Percentiles rank a stretch among this genome's conserved stretches.
Conservation (phyloP, 2,888 invertebrate genomes). For the Ormyrus nitidulus region DNA sequence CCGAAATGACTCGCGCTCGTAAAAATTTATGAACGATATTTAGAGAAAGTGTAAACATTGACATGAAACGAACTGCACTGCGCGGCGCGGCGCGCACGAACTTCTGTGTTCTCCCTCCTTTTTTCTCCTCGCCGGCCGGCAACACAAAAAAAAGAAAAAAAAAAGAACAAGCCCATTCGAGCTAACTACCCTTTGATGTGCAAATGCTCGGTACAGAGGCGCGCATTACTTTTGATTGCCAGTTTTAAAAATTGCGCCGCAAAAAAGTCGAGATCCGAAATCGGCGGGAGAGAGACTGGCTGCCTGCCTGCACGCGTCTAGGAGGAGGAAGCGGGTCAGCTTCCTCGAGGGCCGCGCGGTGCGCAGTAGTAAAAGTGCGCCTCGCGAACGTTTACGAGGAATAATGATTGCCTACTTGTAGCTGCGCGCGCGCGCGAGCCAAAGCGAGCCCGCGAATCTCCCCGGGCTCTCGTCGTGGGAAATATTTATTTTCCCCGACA, state of each 20-base stretch:
- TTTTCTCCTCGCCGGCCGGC: neutral
- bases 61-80: slow-evolving; percentile 1
- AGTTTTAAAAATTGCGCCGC: slow-evolving; percentile 27
- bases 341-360: slow-evolving; percentile 25
- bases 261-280: slow-evolving; percentile 3
- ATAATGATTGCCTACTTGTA: slow-evolving; percentile 56
- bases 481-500: slow-evolving; percentile 49
- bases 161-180: neutral
- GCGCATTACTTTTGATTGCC: slow-evolving; percentile 30
- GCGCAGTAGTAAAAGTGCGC: slow-evolving; percentile 52
- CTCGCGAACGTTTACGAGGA: slow-evolving; percentile 54
- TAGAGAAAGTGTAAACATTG: slow-evolving; percentile 54
- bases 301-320: neutral
- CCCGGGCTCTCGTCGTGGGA: slow-evolving; percentile 46
- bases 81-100: neutral
- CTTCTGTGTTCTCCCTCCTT: slow-evolving; percentile 6
- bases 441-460: slow-evolving; percentile 11
- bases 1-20: slow-evolving; percentile 33
- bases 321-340: slow-evolving; percentile 48
- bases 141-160: no score
- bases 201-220: neutral
- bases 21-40: slow-evolving; percentile 53
- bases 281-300: neutral
- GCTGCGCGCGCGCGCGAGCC: slow-evolving; percentile 21
- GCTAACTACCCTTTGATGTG: slow-evolving; percentile 39